phyloP scores from a whole-genome alignment of 2,888 invertebrate species.

The Trypoxylon attenuatum region DNA sequence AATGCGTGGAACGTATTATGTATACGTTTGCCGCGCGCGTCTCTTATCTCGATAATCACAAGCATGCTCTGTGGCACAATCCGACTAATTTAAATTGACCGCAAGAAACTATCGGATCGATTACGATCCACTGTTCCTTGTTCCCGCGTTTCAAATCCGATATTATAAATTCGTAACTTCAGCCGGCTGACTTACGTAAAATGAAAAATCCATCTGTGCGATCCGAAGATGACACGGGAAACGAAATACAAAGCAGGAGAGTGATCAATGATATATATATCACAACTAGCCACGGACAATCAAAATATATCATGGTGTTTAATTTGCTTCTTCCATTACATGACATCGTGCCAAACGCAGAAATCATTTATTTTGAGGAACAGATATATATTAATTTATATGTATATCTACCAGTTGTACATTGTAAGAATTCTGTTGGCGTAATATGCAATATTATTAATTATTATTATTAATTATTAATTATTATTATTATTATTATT shows the following conservation, averaged over 20 bases:
- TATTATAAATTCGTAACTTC: too few species aligned
- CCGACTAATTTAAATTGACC: too few species aligned
- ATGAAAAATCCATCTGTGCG: slow-evolving; percentile 21
- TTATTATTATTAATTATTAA: slow-evolving; percentile 45
- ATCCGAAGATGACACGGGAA: slow-evolving; percentile 31
- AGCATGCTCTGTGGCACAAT: too few species aligned
- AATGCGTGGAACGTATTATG: too few species aligned
- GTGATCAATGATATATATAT: slow-evolving; percentile 44
- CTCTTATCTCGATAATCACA: too few species aligned
- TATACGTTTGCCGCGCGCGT: too few species aligned
- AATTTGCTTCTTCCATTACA: slow-evolving; percentile 67
- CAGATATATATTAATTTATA: slow-evolving; percentile 55
- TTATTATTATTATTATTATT: slow-evolving; percentile 49
- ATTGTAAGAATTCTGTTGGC: slow-evolving; percentile 64
- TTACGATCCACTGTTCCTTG: too few species aligned
- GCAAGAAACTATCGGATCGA: too few species aligned
- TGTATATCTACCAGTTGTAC: slow-evolving; percentile 55
- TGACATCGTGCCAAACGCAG: slow-evolving; percentile 69
- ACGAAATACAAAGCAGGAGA: slow-evolving; percentile 43
- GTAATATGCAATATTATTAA: slow-evolving; percentile 61
- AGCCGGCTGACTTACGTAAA: slow-evolving; percentile 44
- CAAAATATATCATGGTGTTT: slow-evolving; percentile 66
- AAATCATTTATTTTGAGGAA: slow-evolving; percentile 53
- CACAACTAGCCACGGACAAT: slow-evolving; percentile 70
- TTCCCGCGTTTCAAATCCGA: too few species aligned